Evolutionary conservation across 2,888 invertebrate genomes (phyloP).

Genomic region (Cacoxenus indagator): DNA sequence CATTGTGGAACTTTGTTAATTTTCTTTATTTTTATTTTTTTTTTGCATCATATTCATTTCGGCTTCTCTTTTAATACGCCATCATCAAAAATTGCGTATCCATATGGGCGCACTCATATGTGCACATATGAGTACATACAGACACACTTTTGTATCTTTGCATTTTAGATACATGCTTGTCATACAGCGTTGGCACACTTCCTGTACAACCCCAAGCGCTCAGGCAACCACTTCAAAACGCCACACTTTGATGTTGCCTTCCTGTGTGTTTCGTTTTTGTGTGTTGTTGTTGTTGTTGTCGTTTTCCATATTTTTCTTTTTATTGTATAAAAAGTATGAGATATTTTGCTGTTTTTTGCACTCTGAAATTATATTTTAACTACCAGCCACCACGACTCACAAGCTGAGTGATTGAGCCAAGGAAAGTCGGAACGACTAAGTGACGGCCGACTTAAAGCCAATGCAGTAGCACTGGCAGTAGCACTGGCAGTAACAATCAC

Average conservation of each 20-base stretch:
- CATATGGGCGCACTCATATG: slow-evolving; percentile 1
- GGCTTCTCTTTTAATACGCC: neutral
- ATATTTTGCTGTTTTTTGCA: neutral
- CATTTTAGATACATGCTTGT: neutral
- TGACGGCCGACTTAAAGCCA: neutral
- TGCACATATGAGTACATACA: neutral
- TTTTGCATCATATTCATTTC: neutral
- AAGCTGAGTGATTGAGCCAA: neutral
- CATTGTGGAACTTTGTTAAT: neutral
- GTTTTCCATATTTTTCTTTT: too few species aligned
- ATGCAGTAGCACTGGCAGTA: neutral
- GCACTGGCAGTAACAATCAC: slow-evolving; percentile 2
- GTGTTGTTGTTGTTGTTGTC: too few species aligned
- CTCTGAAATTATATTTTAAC: slow-evolving; percentile 55
- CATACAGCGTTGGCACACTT: neutral
- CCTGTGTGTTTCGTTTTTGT: neutral
- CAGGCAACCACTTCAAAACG: neutral
- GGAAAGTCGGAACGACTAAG: neutral
- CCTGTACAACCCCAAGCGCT: neutral
- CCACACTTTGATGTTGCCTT: slow-evolving; percentile 12
- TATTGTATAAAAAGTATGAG: neutral
- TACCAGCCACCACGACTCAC: slow-evolving; percentile 31
- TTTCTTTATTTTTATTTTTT: neutral
- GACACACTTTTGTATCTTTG: neutral
- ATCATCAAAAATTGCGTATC: slow-evolving; percentile 8